A percentile compares a stretch with the other conserved stretches of the same genome.
Conservation (phyloP, 2,797 vertebrate species). For the Sebastiscus tertius region DNA sequence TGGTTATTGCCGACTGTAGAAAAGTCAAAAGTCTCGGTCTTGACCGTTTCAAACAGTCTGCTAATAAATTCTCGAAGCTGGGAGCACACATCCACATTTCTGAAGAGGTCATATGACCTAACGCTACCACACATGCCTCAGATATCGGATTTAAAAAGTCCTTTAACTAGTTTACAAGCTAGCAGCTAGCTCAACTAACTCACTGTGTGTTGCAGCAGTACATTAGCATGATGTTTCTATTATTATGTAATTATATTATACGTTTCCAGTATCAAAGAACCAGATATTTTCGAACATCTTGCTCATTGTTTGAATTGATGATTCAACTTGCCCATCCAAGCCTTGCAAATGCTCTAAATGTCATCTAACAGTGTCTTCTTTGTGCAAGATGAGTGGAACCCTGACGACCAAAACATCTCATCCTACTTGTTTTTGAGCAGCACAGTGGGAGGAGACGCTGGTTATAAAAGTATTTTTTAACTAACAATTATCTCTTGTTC, state of each 20-base stretch:
- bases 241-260: not conserved
- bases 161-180: not conserved
- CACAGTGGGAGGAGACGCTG: not conserved
- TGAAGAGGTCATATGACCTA: not conserved
- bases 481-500: slow-evolving; percentile 13
- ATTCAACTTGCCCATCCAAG: not conserved
- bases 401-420: slow-evolving; percentile 6
- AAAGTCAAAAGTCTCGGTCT: not conserved
- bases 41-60: not conserved
- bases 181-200: not conserved
- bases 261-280: not conserved
- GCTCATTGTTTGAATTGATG: not conserved
- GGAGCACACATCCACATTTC: not conserved
- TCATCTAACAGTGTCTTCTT: slow-evolving; percentile 14
- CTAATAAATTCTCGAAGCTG: too few relatives aligned
- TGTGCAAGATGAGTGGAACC: not conserved
- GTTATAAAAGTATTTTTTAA: not conserved
- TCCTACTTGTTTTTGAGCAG: not conserved
- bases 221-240: not conserved
- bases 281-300: not conserved
- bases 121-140: not conserved
- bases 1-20: not conserved
- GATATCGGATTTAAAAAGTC: not conserved
- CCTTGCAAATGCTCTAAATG: slow-evolving; percentile 4
- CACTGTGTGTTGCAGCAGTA: not conserved